phyloP scores from a whole-genome alignment of 2,888 invertebrate genomes.

The Dasypolia templi region DNA sequence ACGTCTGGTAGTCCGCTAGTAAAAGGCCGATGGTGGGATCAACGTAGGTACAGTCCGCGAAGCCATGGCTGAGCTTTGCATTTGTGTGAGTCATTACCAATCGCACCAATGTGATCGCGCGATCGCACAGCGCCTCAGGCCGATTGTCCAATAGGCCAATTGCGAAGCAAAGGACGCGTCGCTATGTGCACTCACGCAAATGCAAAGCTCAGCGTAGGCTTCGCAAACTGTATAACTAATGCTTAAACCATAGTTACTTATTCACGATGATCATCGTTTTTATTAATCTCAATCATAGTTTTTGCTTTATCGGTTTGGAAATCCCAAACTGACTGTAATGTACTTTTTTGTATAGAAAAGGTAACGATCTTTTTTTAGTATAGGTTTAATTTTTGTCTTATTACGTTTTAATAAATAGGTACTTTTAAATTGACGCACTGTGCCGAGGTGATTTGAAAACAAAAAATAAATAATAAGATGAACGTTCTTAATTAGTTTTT shows the following conservation, averaged over 20 bases:
- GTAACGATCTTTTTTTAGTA: neutral
- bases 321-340: constrained; percentile 5
- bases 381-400: neutral
- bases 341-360: neutral
- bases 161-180: no score
- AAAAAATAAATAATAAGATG: neutral
- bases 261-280: constrained; percentile 1
- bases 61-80: no score
- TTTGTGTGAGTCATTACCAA: no score
- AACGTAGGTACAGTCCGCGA: no score
- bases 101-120: no score
- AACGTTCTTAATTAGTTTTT: neutral
- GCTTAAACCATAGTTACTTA: neutral
- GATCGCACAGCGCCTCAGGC: no score
- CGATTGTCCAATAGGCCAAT: no score
- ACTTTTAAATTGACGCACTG: neutral
- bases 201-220: no score
- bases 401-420: neutral
- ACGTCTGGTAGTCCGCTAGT: no score
- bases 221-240: no score
- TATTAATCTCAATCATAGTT: constrained; percentile 8
- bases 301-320: constrained; percentile 5
- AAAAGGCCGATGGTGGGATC: no score
- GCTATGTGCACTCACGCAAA: no score
- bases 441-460: neutral